Percentiles rank a stretch among this genome's conserved stretches.
These are phyloP conservation scores for Parnassius smintheus DNA, from an alignment of 2,888 invertebrate species.

Conservation along the genomic window DNA sequence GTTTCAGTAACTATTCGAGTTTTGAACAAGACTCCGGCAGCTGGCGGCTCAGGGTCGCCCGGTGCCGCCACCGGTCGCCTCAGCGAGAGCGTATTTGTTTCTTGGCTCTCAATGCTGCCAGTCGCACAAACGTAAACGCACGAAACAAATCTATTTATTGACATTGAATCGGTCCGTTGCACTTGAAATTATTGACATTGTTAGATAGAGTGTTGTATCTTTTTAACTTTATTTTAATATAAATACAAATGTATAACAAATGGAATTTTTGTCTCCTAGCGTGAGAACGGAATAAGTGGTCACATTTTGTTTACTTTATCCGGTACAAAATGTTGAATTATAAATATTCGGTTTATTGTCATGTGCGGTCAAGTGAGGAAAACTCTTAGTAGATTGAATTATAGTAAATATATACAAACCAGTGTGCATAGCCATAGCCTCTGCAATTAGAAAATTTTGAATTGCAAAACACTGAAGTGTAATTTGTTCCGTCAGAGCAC, in stretches of 20 bases:
- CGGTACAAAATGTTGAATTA: too few species aligned
- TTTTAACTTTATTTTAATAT: not conserved
- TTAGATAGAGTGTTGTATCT: slow-evolving; percentile 20
- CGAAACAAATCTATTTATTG: slow-evolving; percentile 30
- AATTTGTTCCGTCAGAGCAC: slow-evolving; percentile 65
- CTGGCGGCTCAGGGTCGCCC: slow-evolving; percentile 73
- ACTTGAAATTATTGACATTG: slow-evolving; percentile 16
- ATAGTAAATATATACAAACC: too few species aligned
- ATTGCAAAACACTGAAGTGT: slow-evolving; percentile 72
- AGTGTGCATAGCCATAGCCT: too few species aligned
- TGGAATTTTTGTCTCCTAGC: too few species aligned
- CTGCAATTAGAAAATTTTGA: slow-evolving; percentile 76
- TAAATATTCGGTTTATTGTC: too few species aligned
- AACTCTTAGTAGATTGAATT: not conserved
- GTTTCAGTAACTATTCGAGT: slow-evolving; percentile 36
- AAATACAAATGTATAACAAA: too few species aligned
- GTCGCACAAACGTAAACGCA: slow-evolving; percentile 27
- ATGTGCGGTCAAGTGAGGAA: too few species aligned
- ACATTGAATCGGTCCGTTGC: slow-evolving; percentile 25
- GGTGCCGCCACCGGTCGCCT: slow-evolving; percentile 53
- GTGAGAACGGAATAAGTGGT: too few species aligned
- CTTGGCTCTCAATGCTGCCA: slow-evolving; percentile 54
- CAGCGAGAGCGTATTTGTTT: slow-evolving; percentile 58
- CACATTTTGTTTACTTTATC: too few species aligned
- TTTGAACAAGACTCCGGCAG: slow-evolving; percentile 55